phyloP scores from a whole-genome alignment of 1,140 invertebrate species.

The Drosophila ironensis region DNA sequence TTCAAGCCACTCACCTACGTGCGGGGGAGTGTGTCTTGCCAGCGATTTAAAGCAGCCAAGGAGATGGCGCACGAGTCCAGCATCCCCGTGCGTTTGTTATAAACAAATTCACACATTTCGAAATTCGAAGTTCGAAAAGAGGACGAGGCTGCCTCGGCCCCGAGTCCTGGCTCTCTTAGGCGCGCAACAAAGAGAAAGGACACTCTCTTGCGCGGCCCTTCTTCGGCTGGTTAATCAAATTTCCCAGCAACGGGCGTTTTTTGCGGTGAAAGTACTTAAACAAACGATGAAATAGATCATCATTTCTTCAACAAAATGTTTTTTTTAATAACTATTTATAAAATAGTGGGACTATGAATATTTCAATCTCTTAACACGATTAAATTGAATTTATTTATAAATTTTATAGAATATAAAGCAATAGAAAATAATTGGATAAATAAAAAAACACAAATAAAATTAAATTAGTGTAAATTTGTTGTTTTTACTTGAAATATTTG shows the following conservation, averaged over 20 bases:
- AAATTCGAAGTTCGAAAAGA: slow-evolving; percentile 69
- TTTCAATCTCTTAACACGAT: no score
- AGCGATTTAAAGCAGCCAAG: slow-evolving; percentile 51
- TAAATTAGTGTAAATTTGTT: no score
- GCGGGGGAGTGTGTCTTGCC: slow-evolving; percentile 14
- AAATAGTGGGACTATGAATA: no score
- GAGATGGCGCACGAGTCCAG: slow-evolving; percentile 45
- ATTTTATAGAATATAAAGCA: no score
- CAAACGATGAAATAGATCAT: no score
- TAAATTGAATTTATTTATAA: no score
- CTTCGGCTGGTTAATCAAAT: slow-evolving; percentile 38
- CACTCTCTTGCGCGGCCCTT: slow-evolving; percentile 2
- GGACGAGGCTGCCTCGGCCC: slow-evolving; percentile 26
- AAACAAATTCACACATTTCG: slow-evolving; percentile 78
- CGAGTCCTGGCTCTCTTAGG: slow-evolving; percentile 15
- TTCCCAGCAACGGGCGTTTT: slow-evolving; percentile 3
- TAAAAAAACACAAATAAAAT: no score
- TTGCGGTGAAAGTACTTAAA: neutral
- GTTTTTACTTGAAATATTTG: no score
- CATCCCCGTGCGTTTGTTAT: slow-evolving; percentile 38
- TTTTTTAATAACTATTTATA: no score
- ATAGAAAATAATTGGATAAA: no score
- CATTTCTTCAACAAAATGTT: no score
- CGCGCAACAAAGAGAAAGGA: slow-evolving; percentile 1
- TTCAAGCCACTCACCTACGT: slow-evolving; percentile 37